Base-by-base conservation (phyloP, 1,140 invertebrate genomes). In the Drosophila parvula region DNA sequence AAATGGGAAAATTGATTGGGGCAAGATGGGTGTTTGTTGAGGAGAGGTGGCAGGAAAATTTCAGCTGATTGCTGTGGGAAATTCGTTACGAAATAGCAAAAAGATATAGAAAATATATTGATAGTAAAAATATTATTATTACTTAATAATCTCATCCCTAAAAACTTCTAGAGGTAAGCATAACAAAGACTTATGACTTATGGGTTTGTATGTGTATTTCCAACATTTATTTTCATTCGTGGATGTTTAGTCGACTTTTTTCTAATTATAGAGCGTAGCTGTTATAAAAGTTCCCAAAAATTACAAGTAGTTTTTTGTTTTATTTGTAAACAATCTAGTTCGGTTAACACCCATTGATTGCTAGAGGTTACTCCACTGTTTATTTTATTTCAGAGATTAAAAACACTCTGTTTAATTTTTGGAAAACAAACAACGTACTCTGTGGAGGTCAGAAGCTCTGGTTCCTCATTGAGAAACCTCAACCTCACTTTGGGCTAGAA, bases 1-100 rank as follows among this genome's bases (percentile, higher is more conserved):
- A 30, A 63, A 58, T 41, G 8, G 43, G 16, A 48, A 63, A 55
- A 69, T 68, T 44, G 32, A 55, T 67, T 22, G 47, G 9, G 27
- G 9, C 6, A 43, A 12, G 30, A 61, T 44, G n/a, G 27, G n/a
- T 34, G 18, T 30, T 30, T 59, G 27, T 18, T 45, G 14, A n/a
- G 30, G 5, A 34, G 51, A 38, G 18, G 5, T 32, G 57, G 32
- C 36, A 12, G 30, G 48, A 58, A 34, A 47, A 4, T 18, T 30
- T 5, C 18, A 45, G 30, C 18, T 55, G 50, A 56, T 44, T 36
- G 50, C 36, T 44, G 18, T 56, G 50, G 38, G 40, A 63, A 63
- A 22, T 30, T 32, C 16, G n/a, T 36, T 22, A 36, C 50, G 12
- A 53, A 34, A 18, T 3, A n/a, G 14, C 12, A 32, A 32, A 10